Evolutionary conservation across 2,888 invertebrate genomes (phyloP), one percentile per base, ranked within the genome.

Genomic region (Brenthis daphne): DNA sequence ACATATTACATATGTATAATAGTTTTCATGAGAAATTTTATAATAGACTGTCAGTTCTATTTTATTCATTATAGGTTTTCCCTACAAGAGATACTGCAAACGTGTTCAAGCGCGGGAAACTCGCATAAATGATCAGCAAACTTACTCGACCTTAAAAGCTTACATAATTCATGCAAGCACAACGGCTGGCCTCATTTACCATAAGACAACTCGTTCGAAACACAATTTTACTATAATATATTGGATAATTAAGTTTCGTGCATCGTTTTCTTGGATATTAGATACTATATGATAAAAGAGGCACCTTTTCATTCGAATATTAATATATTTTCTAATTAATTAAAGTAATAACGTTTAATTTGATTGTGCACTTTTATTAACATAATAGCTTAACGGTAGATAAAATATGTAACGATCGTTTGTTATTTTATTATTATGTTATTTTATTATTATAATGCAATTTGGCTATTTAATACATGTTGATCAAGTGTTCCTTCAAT

Each of bases 71-170:
- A 53, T 37, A 53, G 37, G 37, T 63, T 54, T 33, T 63, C 53
- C 53, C 20, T 37, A 37, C 29, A 63, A 63, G 53, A 69, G 76
- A 64, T 64, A 74, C 73, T 65, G 71, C 63, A 77, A 77, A 83
- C 83, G 82, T 84, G 84, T 83, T 83, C 76, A 80, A 86, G 85
- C 81, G 78, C 77, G 71, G 73, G 73, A 73, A 68, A 75, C 75
- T 71, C 74, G 79, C 78, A 74, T 80, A 83, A 85, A 84, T 84
- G 81, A 83, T 84, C 82, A 80, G 80, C 76, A 78, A 85, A 84
- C 79, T 84, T 80, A 77, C 79, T 82, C 75, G 72, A 80, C 80
- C 78, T 80, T 81, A 80, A 79, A 79, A 78, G 82, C 81, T 85
- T 85, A 82, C 79, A 81, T 84, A 85, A 85, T 80, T 76, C 76